phyloP scores from a whole-genome alignment of 1,140 invertebrate species.

The Ylistrum balloti region DNA sequence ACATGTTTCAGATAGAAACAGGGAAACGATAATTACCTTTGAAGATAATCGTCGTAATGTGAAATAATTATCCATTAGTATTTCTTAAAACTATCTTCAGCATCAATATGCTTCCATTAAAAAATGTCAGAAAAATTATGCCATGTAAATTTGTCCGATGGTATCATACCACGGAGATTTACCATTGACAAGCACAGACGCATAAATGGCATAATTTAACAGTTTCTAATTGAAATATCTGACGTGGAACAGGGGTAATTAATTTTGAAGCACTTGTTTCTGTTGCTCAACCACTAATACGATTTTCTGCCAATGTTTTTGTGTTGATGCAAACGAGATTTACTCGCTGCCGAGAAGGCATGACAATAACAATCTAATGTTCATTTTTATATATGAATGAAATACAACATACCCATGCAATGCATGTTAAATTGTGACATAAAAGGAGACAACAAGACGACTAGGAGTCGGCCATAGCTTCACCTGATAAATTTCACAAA shows the following conservation, averaged over 20 bases:
- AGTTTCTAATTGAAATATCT: not conserved
- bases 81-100: not conserved
- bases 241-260: not conserved
- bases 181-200: not conserved
- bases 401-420: no score
- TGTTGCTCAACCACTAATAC: not conserved
- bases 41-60: not conserved
- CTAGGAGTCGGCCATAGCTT: no score
- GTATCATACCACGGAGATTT: not conserved
- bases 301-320: not conserved
- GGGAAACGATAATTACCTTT: not conserved
- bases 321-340: no score
- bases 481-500: no score
- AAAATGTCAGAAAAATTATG: no score
- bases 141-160: not conserved
- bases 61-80: not conserved
- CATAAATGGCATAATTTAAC: not conserved
- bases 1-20: not conserved
- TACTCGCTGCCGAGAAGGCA: no score
- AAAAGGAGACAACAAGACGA: no score
- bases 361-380: no score
- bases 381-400: no score
- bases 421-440: no score
- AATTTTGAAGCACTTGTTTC: not conserved
- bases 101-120: not conserved